Evolutionary conservation across 2,797 vertebrate genomes (phyloP).

Genomic region (Lycodopsis pacificus): DNA sequence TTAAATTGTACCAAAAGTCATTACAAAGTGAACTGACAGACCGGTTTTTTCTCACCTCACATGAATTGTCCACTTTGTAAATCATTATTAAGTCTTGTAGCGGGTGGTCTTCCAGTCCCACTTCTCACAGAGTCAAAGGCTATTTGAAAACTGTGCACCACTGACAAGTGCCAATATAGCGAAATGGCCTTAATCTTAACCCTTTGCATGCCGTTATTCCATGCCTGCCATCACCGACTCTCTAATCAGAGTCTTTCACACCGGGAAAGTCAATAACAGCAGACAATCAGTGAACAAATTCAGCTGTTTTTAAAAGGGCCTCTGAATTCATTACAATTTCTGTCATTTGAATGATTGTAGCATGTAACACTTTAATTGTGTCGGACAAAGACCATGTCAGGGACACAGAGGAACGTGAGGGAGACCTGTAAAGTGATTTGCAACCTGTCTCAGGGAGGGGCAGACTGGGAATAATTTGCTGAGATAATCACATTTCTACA

Average conservation of each 20-base stretch:
- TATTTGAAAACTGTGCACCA: slow-evolving; percentile 64
- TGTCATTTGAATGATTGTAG: slow-evolving; percentile 97
- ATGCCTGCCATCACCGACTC: slow-evolving; percentile 60
- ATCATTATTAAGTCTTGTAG: slow-evolving; percentile 46
- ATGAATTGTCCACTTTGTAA: slow-evolving; percentile 43
- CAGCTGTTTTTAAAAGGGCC: slow-evolving; percentile 86
- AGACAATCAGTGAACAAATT: slow-evolving; percentile 94
- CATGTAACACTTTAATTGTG: slow-evolving; percentile 96
- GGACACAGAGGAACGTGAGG: slow-evolving; percentile 90
- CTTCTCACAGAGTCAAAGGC: slow-evolving; percentile 33
- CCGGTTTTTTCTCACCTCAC: slow-evolving; percentile 8
- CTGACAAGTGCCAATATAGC: slow-evolving; percentile 60
- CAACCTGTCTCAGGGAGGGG: slow-evolving; percentile 86
- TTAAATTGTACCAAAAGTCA: background rate
- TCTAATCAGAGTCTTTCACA: slow-evolving; percentile 89
- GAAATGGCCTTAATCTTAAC: slow-evolving; percentile 79
- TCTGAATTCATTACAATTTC: slow-evolving; percentile 89
- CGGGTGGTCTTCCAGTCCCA: slow-evolving; percentile 43
- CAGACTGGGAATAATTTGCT: slow-evolving; percentile 82
- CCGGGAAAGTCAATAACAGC: slow-evolving; percentile 90
- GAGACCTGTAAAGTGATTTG: slow-evolving; percentile 90
- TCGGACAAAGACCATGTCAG: slow-evolving; percentile 95
- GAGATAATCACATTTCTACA: slow-evolving; percentile 62
- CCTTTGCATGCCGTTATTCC: slow-evolving; percentile 63
- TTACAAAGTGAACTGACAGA: slow-evolving; percentile 22